A percentile compares a stretch with the other conserved stretches of the same genome.
phyloP scores from a whole-genome alignment of 2,888 invertebrate species.

The Drosophila merina region DNA sequence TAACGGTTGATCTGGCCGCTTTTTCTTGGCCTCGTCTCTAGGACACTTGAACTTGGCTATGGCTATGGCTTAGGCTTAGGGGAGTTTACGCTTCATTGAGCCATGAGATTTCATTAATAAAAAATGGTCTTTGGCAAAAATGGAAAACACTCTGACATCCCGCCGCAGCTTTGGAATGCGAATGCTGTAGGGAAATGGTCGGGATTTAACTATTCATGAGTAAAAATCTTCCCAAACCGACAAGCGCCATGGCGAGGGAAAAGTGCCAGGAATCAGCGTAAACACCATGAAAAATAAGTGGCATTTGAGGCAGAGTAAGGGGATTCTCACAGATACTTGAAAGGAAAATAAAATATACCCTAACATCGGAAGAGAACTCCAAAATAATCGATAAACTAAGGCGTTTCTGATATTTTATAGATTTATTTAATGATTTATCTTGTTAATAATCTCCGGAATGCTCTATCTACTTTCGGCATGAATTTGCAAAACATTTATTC shows the following conservation, averaged over 20 bases:
- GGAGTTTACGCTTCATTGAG: conserved; percentile 77
- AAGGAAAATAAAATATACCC: conserved; percentile 38
- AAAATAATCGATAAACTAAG: not conserved
- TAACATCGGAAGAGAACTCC: not conserved
- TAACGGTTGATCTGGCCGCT: conserved; percentile 51
- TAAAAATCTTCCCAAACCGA: conserved; percentile 44
- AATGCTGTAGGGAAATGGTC: conserved; percentile 29
- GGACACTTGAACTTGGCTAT: conserved; percentile 42
- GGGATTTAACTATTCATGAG: conserved; percentile 78
- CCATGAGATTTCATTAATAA: conserved; percentile 80
- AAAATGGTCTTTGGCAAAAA: conserved; percentile 66
- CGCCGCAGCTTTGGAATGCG: not conserved
- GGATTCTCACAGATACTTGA: conserved; percentile 32
- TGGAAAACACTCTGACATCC: conserved; percentile 50
- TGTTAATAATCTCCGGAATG: too few species aligned
- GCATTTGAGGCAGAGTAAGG: not conserved
- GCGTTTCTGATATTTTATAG: too few species aligned
- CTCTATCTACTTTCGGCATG: too few species aligned
- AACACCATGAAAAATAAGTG: conserved; percentile 44
- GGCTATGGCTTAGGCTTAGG: conserved; percentile 7
- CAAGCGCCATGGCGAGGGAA: conserved; percentile 15
- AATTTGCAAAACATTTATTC: too few species aligned
- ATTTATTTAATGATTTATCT: too few species aligned
- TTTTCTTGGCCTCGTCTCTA: conserved; percentile 20
- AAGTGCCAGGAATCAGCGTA: conserved; percentile 36